phyloP scores from a whole-genome alignment of 2,113 vertebrate genomes.

The Phylloscopus trochiloides region DNA sequence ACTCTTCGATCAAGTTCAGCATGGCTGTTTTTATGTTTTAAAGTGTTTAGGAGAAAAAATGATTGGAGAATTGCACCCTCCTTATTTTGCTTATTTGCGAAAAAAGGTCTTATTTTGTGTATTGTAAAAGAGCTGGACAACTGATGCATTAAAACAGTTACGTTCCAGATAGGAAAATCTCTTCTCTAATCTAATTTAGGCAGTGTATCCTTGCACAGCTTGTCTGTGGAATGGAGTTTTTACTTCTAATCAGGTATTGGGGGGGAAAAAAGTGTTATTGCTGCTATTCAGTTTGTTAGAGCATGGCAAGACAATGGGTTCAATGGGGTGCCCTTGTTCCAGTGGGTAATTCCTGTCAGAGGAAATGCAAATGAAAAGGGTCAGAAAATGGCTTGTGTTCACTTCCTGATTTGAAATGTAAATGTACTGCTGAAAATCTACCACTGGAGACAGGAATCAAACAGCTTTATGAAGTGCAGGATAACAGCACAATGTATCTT shows the following conservation, averaged over 20 bases:
- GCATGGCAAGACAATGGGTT: background rate
- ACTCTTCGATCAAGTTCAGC: background rate
- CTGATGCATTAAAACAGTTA: background rate
- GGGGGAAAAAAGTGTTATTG: background rate
- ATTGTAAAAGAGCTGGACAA: background rate
- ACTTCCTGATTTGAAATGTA: constrained; percentile 35
- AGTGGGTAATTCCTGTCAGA: background rate
- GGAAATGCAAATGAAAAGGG: background rate
- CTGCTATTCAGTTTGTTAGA: background rate
- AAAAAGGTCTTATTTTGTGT: background rate
- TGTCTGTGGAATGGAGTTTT: background rate
- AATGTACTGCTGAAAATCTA: background rate
- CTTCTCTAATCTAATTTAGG: background rate
- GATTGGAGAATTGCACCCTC: background rate
- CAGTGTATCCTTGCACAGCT: background rate
- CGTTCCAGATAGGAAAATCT: background rate
- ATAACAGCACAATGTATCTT: background rate
- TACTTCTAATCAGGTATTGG: background rate
- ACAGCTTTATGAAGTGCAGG: background rate
- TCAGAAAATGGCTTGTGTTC: constrained; percentile 7
- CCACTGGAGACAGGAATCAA: background rate
- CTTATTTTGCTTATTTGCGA: background rate
- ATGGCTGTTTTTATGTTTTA: background rate
- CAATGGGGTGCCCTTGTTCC: background rate
- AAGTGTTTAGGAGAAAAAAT: background rate